Percentiles rank a stretch among this genome's conserved stretches.
These are phyloP conservation scores for Falco novaeseelandiae DNA, from an alignment of 2,797 vertebrate species.

Conservation along the genomic window DNA sequence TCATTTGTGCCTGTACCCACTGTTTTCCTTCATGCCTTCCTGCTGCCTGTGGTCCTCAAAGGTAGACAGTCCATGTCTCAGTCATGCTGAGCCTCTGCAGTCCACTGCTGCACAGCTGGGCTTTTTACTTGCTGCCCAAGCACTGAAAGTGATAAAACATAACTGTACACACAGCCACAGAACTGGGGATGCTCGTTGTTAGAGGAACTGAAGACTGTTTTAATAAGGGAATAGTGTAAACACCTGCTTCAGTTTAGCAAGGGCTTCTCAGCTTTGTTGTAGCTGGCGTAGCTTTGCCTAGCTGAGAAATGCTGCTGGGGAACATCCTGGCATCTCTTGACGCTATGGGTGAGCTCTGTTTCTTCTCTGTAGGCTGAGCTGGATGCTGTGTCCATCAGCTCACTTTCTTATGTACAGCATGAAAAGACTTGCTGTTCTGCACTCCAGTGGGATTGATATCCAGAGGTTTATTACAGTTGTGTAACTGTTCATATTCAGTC, in stretches of 20 bases:
- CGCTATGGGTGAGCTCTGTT: slow-evolving; percentile 42
- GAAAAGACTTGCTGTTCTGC: background rate
- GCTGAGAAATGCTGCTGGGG: background rate
- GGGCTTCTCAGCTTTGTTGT: background rate
- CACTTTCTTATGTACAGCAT: background rate
- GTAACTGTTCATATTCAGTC: background rate
- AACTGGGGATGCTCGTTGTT: background rate
- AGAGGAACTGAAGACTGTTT: background rate
- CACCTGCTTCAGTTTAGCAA: slow-evolving; percentile 1
- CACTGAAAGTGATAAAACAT: background rate
- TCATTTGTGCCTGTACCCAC: fast-evolving
- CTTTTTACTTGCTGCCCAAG: background rate
- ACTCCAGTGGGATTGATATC: background rate
- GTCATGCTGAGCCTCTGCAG: background rate
- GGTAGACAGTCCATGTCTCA: fast-evolving
- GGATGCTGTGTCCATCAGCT: background rate
- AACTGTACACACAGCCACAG: fast-evolving
- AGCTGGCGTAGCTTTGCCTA: background rate
- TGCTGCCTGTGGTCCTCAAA: background rate
- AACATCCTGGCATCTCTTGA: fast-evolving
- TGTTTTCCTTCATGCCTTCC: background rate
- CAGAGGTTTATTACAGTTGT: background rate
- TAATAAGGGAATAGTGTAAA: slow-evolving; percentile 6
- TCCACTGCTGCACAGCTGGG: background rate
- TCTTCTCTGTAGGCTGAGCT: slow-evolving; percentile 6